Evolutionary conservation across 2,888 invertebrate species (phyloP).

Genomic region (Netelia inedita): DNA sequence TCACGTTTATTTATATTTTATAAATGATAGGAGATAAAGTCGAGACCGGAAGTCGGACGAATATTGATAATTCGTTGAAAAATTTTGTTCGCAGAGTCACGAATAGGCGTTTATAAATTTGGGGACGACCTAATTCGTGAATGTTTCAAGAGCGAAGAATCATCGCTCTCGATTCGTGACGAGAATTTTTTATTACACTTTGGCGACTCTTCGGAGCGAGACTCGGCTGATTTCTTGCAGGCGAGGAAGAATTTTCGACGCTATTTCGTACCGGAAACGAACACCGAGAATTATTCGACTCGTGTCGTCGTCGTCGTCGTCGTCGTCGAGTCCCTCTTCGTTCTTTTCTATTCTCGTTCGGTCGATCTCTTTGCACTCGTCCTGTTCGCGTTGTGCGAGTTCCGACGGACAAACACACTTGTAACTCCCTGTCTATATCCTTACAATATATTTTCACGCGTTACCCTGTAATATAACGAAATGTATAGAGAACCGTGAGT

Average conservation of each 20-base stretch:
- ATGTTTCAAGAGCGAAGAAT: no score
- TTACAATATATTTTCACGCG: background rate
- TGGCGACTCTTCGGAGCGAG: background rate
- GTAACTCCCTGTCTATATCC: conserved; percentile 42
- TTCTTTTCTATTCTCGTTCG: conserved; percentile 43
- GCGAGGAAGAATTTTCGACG: conserved; percentile 47
- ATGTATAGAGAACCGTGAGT: background rate
- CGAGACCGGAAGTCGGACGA: background rate
- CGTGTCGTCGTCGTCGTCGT: conserved; percentile 56
- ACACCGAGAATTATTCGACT: conserved; percentile 67
- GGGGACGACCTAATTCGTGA: no score
- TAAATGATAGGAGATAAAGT: background rate
- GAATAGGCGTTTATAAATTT: background rate
- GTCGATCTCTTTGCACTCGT: conserved; percentile 45
- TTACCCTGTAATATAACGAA: background rate
- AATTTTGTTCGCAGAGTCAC: background rate
- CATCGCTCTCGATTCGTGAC: no score
- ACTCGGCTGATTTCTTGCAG: conserved; percentile 9
- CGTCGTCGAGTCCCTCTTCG: conserved; percentile 17
- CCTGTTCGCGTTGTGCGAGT: conserved; percentile 21
- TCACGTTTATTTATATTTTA: background rate
- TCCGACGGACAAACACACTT: conserved; percentile 51
- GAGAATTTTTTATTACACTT: no score
- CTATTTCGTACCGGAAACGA: conserved; percentile 65
- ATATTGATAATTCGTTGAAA: background rate